Conservation (phyloP, 2,113 vertebrate species). For the Pseudonaja textilis region DNA sequence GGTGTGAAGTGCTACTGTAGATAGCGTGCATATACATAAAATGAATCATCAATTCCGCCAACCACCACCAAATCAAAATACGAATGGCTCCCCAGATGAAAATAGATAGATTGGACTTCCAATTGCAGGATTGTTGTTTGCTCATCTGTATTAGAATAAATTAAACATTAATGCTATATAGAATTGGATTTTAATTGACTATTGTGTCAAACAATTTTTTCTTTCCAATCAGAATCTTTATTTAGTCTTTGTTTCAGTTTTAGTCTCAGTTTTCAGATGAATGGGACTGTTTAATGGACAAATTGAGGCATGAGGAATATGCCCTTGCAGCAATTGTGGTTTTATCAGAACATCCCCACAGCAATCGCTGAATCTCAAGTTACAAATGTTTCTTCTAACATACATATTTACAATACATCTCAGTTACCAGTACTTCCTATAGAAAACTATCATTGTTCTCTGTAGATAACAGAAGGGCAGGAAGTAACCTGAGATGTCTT, state of each 20-base stretch:
- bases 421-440: not conserved
- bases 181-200: not conserved
- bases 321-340: not conserved
- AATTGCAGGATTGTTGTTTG: slow-evolving; percentile 57
- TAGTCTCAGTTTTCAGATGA: not conserved
- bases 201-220: not conserved
- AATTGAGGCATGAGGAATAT: not conserved
- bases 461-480: not conserved
- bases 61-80: slow-evolving; percentile 86
- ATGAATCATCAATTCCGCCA: slow-evolving; percentile 89
- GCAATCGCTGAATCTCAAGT: not conserved
- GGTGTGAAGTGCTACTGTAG: slow-evolving; percentile 79
- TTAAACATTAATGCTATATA: slow-evolving; percentile 6
- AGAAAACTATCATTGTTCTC: not conserved
- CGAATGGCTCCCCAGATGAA: slow-evolving; percentile 71
- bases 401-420: not conserved
- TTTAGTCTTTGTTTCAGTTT: not conserved
- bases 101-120: slow-evolving; percentile 46
- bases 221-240: not conserved
- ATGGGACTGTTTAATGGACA: not conserved
- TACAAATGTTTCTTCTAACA: not conserved
- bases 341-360: not conserved
- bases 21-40: slow-evolving; percentile 92
- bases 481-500: not conserved
- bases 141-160: slow-evolving; percentile 74